A percentile compares a stretch with the other conserved stretches of the same genome.
Evolutionary conservation across 1,140 invertebrate genomes (phyloP).

Genomic region (Melipona quadrifasciata): DNA sequence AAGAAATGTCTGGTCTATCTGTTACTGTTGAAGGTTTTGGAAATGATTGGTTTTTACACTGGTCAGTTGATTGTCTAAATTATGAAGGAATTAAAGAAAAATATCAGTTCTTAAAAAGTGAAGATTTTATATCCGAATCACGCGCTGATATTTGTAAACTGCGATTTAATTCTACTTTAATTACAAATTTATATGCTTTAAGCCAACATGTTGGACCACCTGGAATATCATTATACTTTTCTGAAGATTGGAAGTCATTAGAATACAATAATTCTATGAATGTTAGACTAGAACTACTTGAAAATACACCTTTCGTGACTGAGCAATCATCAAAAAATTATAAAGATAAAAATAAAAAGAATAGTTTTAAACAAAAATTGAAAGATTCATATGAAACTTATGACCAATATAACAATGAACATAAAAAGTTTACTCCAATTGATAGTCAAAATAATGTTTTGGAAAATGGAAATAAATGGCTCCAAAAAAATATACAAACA

Average conservation of each 20-base stretch:
- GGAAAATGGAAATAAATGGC: conserved; percentile 68
- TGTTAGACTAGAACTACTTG: conserved; percentile 72
- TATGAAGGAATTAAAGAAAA: conserved; percentile 78
- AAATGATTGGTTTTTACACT: conserved; percentile 89
- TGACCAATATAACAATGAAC: conserved; percentile 7
- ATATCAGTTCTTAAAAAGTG: conserved; percentile 81
- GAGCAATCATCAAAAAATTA: conserved; percentile 56
- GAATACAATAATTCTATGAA: conserved; percentile 81
- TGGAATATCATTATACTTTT: conserved; percentile 83
- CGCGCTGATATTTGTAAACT: conserved; percentile 87
- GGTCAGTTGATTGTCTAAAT: conserved; percentile 86
- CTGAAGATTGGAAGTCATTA: conserved; percentile 75
- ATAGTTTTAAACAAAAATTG: conserved; percentile 41
- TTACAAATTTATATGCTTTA: conserved; percentile 87
- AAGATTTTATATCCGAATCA: conserved; percentile 85
- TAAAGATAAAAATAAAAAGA: conserved; percentile 34
- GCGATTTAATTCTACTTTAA: conserved; percentile 87
- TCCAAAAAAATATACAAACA: conserved; percentile 39
- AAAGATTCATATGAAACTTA: conserved; percentile 36
- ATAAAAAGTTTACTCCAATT: conserved; percentile 29
- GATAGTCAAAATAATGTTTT: conserved; percentile 39
- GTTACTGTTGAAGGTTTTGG: conserved; percentile 85
- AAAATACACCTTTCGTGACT: conserved; percentile 45
- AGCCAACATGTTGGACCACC: conserved; percentile 86
- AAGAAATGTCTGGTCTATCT: conserved; percentile 86